These are phyloP conservation scores for Ia io DNA, from an alignment of 2,113 vertebrate genomes.

Conservation along the genomic window DNA sequence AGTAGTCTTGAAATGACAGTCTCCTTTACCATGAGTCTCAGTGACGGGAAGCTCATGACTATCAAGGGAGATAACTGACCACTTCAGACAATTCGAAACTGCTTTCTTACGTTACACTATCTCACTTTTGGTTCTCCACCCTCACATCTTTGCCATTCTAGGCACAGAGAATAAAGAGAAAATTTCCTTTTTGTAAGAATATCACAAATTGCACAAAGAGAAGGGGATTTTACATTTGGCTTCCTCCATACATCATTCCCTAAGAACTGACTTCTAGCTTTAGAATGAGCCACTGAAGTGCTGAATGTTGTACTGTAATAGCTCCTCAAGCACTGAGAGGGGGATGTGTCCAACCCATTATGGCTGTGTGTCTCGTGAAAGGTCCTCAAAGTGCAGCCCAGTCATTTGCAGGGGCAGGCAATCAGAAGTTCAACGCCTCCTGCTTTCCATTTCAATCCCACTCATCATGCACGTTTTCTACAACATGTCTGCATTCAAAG, in stretches of 20 bases:
- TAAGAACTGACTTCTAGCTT: not conserved
- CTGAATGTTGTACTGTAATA: not conserved
- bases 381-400: not conserved
- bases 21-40: not conserved
- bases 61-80: not conserved
- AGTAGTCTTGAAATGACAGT: not conserved
- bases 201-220: not conserved
- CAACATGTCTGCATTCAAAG: constrained; percentile 34
- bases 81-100: not conserved
- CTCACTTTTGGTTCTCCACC: not conserved
- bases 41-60: not conserved
- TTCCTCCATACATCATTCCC: not conserved
- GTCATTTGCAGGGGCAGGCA: not conserved
- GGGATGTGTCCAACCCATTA: not conserved
- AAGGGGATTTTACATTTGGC: not conserved
- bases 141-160: not conserved
- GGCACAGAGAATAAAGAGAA: not conserved
- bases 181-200: not conserved
- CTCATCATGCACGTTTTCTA: constrained; percentile 21
- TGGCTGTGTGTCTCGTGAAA: not conserved
- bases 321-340: not conserved
- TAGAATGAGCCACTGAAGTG: not conserved
- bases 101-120: not conserved
- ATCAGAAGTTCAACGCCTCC: not conserved
- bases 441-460: not conserved